Conservation (phyloP, 2,888 invertebrate genomes). For the Meliscaeva auricollis region DNA sequence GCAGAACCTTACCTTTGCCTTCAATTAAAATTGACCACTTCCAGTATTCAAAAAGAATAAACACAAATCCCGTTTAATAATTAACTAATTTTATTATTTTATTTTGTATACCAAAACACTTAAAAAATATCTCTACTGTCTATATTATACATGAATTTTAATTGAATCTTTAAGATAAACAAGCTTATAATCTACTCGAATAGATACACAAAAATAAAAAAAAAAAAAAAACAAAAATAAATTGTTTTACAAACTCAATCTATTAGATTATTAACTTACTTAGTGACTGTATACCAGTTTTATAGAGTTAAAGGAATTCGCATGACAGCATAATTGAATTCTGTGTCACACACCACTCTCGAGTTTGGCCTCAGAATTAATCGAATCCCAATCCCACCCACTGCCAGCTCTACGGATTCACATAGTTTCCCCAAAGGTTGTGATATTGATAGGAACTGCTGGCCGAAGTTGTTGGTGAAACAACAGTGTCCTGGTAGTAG, state of each 20-base stretch:
- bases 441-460: slow-evolving; percentile 78
- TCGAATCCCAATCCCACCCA: slow-evolving; percentile 36
- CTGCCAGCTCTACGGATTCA: slow-evolving; percentile 79
- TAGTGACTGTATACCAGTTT: slow-evolving; percentile 54
- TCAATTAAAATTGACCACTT: no score
- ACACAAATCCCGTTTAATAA: background rate
- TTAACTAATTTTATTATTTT: slow-evolving; percentile 17
- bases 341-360: slow-evolving; percentile 32
- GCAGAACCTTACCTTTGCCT: background rate
- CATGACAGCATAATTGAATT: slow-evolving; percentile 54
- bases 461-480: slow-evolving; percentile 77
- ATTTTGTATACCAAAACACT: background rate
- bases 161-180: slow-evolving; percentile 39
- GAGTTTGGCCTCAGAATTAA: slow-evolving; percentile 43
- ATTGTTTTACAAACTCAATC: slow-evolving; percentile 58
- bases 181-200: slow-evolving; percentile 22
- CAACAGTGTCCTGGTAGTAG: slow-evolving; percentile 67
- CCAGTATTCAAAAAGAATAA: background rate
- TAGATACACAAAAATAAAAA: slow-evolving; percentile 2
- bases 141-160: slow-evolving; percentile 20
- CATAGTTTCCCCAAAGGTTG: slow-evolving; percentile 82
- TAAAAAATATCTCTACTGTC: no score
- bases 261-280: slow-evolving; percentile 48
- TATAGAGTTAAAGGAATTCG: slow-evolving; percentile 58
- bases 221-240: background rate